Evolutionary conservation across 53 echinoderm and acorn worm genomes (phyloP).

Genomic region (Henricia sp.): DNA sequence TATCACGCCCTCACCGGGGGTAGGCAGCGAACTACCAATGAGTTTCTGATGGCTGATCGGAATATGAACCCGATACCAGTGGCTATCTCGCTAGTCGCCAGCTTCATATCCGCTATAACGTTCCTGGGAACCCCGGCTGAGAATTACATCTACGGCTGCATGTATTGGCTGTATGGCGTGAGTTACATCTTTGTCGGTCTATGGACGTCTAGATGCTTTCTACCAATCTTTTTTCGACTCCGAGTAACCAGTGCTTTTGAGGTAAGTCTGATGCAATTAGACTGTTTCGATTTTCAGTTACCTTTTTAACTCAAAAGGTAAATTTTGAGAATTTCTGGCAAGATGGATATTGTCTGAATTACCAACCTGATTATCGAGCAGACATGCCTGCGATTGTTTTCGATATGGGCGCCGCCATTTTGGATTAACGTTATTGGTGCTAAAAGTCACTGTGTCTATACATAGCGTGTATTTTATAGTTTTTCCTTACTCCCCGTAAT

Average conservation of each 20-base stretch:
- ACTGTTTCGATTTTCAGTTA: too few relatives aligned
- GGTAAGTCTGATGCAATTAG: constrained; percentile 33
- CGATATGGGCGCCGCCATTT: too few relatives aligned
- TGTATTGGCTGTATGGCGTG: constrained; percentile 73
- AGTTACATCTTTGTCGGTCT: constrained; percentile 35
- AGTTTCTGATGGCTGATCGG: constrained; percentile 84
- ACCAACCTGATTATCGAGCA: too few relatives aligned
- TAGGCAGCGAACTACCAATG: constrained; percentile 69
- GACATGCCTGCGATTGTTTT: too few relatives aligned
- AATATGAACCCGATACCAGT: constrained; percentile 82
- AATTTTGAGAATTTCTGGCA: too few relatives aligned
- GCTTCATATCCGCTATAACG: constrained; percentile 83
- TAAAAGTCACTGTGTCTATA: too few relatives aligned
- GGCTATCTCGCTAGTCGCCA: constrained; percentile 80
- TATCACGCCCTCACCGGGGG: constrained; percentile 82
- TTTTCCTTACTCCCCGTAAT: too few relatives aligned
- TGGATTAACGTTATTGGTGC: too few relatives aligned
- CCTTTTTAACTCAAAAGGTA: too few relatives aligned
- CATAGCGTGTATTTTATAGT: too few relatives aligned
- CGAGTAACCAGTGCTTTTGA: constrained; percentile 72
- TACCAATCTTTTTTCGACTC: constrained; percentile 69
- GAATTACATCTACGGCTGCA: constrained; percentile 71
- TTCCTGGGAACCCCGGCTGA: constrained; percentile 90
- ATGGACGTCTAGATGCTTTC: constrained; percentile 33
- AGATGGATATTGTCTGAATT: too few relatives aligned